These are phyloP conservation scores for Antitype chi DNA, from an alignment of 2,888 invertebrate genomes.

Conservation along the genomic window DNA sequence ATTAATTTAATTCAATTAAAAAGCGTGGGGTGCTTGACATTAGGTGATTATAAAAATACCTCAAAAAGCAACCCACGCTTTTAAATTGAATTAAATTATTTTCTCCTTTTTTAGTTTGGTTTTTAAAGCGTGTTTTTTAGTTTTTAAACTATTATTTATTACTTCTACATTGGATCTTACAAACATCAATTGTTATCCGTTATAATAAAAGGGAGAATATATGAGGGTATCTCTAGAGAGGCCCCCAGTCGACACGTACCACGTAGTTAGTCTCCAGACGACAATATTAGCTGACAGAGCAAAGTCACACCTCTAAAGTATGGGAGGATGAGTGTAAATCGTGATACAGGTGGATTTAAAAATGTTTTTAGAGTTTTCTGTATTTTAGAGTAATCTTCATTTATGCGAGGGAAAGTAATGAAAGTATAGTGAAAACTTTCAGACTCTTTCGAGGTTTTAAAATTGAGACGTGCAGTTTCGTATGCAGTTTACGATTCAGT, in stretches of 20 bases:
- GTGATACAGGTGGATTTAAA: conserved; percentile 39
- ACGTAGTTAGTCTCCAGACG: conserved; percentile 38
- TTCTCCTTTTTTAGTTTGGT: no score
- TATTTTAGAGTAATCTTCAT: conserved; percentile 33
- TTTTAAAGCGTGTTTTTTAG: no score
- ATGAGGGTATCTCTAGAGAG: neutral
- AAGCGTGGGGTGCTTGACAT: no score
- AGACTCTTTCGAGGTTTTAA: neutral
- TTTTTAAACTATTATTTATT: no score
- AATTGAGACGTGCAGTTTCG: conserved; percentile 9
- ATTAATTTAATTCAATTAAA: no score
- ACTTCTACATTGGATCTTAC: neutral
- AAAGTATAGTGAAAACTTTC: neutral
- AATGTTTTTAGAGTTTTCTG: conserved; percentile 22
- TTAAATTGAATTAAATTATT: no score
- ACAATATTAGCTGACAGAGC: conserved; percentile 14
- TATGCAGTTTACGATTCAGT: neutral
- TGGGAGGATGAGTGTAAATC: conserved; percentile 46
- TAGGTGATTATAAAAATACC: no score
- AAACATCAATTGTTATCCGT: conserved; percentile 41
- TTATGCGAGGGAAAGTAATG: neutral
- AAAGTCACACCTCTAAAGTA: conserved; percentile 36
- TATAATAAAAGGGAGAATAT: conserved; percentile 29
- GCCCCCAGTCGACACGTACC: conserved; percentile 39
- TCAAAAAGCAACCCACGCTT: no score